Percentiles rank a stretch among this genome's conserved stretches.
phyloP scores from a whole-genome alignment of 2,797 vertebrate genomes.

The Pseudochirops cupreus region DNA sequence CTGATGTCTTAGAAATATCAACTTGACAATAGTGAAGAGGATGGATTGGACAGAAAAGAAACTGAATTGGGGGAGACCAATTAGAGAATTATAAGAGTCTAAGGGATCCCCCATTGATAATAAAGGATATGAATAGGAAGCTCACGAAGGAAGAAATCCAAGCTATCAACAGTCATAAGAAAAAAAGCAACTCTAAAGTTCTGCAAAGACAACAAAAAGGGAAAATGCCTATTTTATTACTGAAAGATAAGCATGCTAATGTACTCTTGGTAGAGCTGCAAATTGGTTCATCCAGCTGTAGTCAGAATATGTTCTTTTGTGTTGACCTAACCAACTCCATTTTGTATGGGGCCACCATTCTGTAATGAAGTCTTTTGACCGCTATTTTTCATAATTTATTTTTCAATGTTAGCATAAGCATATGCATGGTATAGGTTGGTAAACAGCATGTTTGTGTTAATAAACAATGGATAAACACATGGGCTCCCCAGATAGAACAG shows the following conservation, averaged over 20 bases:
- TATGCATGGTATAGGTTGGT: background rate
- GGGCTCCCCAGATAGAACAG: background rate
- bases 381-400: background rate
- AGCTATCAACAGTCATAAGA: background rate
- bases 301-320: background rate
- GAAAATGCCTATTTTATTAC: background rate
- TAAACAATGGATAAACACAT: background rate
- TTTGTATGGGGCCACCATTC: background rate
- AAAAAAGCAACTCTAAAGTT: background rate
- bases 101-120: background rate
- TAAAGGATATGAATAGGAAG: background rate
- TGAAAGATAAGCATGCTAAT: background rate
- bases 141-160: background rate
- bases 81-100: background rate
- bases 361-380: background rate
- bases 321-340: background rate
- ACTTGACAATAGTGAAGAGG: background rate
- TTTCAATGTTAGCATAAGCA: background rate
- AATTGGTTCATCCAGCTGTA: background rate
- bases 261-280: background rate
- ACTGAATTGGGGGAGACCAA: background rate
- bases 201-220: background rate
- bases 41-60: background rate
- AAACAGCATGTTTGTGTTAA: background rate
- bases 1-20: background rate